Percentiles rank a stretch among this genome's conserved stretches.
Evolutionary conservation across 2,888 invertebrate genomes (phyloP).

Genomic region (Aphodius granarius): DNA sequence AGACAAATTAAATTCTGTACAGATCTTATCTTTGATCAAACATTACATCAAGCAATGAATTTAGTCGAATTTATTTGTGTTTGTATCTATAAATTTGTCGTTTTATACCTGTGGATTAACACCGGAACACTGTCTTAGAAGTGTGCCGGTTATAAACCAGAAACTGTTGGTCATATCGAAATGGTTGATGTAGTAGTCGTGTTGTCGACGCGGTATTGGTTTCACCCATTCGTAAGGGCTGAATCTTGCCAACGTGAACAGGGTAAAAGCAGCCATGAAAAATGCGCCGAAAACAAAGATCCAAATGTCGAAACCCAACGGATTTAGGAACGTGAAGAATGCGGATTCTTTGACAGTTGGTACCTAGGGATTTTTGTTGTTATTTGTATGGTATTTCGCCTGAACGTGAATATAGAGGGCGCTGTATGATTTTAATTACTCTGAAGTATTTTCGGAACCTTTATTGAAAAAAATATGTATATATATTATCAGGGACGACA

Average conservation of each 20-base stretch:
- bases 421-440: too few species aligned
- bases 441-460: too few species aligned
- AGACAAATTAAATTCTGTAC: neutral
- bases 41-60: neutral
- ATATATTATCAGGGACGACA: too few species aligned
- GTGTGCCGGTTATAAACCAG: constrained; percentile 68
- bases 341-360: constrained; percentile 61
- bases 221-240: constrained; percentile 66
- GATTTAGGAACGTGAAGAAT: constrained; percentile 68
- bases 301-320: constrained; percentile 68
- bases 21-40: neutral
- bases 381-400: too few species aligned
- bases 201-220: constrained; percentile 51
- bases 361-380: constrained; percentile 46
- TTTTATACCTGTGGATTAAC: constrained; percentile 60
- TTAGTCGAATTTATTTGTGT: neutral
- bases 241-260: constrained; percentile 64
- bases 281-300: constrained; percentile 63
- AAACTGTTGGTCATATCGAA: constrained; percentile 66
- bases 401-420: too few species aligned
- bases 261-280: constrained; percentile 60
- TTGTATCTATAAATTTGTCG: neutral
- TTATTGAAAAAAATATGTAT: too few species aligned
- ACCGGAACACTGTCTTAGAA: constrained; percentile 65
- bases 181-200: constrained; percentile 56